Evolutionary conservation across 2,113 vertebrate genomes (phyloP).

Genomic region (Gasterosteus nipponicus): DNA sequence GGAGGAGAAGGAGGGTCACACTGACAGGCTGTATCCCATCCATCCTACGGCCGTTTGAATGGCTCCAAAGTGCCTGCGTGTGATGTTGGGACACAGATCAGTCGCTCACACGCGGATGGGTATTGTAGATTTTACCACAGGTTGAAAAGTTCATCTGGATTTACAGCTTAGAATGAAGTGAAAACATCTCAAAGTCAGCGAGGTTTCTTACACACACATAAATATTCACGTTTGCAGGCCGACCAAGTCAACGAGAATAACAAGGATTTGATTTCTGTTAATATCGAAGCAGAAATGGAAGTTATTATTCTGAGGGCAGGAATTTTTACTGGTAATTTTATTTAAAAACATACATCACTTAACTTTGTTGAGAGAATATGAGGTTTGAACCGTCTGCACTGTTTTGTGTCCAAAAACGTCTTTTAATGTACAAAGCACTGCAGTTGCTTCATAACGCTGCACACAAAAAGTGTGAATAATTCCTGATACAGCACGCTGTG

Average conservation of each 20-base stretch:
- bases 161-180: neutral
- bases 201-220: neutral
- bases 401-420: neutral
- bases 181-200: neutral
- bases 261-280: neutral
- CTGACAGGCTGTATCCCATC: conserved; percentile 49
- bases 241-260: neutral
- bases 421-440: neutral
- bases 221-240: neutral
- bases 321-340: neutral
- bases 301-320: neutral
- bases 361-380: neutral
- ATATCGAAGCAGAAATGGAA: neutral
- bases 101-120: conserved; percentile 23
- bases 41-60: conserved; percentile 63
- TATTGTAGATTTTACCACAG: conserved; percentile 4
- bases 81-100: conserved; percentile 49
- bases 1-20: conserved; percentile 49
- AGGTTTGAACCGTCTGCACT: neutral
- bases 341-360: neutral
- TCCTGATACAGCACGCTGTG: neutral
- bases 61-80: conserved; percentile 41
- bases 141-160: conserved; percentile 27
- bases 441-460: neutral
- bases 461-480: neutral